Evolutionary conservation across 2,113 vertebrate species (phyloP).

Genomic region (Heterochromis multidens): DNA sequence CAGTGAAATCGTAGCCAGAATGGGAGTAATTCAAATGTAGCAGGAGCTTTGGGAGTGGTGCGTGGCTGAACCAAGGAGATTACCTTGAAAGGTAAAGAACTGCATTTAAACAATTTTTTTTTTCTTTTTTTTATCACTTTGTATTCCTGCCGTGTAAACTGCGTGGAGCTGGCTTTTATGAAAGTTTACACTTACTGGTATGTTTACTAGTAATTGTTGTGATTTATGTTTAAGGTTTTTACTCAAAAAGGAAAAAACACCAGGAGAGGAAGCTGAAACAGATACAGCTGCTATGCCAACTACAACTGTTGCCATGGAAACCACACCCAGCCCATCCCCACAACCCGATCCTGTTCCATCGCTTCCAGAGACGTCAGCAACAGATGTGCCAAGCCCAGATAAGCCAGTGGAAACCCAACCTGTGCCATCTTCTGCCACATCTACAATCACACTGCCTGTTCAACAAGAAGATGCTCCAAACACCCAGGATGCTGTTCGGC

Average conservation of each 20-base stretch:
- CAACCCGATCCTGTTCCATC: neutral
- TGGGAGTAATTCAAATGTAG: neutral
- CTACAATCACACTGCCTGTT: conserved; percentile 1
- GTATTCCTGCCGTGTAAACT: neutral
- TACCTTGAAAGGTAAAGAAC: neutral
- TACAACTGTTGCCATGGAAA: conserved; percentile 25
- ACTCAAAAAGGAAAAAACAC: conserved; percentile 57
- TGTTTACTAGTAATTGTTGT: neutral
- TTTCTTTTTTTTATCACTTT: neutral
- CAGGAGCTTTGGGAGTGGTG: neutral
- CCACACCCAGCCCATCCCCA: neutral
- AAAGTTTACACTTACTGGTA: neutral
- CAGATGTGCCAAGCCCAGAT: neutral
- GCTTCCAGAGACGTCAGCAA: neutral
- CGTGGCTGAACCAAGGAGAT: neutral
- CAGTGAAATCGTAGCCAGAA: too few species aligned
- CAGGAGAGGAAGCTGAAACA: conserved; percentile 21
- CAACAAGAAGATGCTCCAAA: conserved; percentile 6
- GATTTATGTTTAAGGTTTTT: conserved; percentile 63
- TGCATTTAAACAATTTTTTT: neutral
- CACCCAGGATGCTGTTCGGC: conserved; percentile 23
- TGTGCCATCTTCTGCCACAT: neutral
- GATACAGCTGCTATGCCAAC: conserved; percentile 10
- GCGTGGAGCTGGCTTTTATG: neutral
- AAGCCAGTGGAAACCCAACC: neutral